Percentiles rank a stretch among this genome's conserved stretches.
These are phyloP conservation scores for Oceanites oceanicus DNA, from an alignment of 2,113 vertebrate species.

Conservation along the genomic window DNA sequence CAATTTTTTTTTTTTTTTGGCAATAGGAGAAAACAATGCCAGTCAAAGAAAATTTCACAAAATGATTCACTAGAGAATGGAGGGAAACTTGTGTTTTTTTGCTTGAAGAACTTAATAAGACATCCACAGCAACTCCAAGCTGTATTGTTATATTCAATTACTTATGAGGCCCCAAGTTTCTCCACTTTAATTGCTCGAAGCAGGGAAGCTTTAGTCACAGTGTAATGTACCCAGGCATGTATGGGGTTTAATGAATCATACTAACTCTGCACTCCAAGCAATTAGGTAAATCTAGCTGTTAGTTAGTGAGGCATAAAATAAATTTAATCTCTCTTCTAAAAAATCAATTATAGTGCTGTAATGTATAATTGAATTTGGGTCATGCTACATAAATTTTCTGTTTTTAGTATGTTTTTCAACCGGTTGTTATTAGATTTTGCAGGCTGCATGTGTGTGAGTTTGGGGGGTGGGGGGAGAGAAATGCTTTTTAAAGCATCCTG, in stretches of 20 bases:
- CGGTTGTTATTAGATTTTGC: constrained; percentile 62
- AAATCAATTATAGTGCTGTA: constrained; percentile 85
- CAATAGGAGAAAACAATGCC: neutral
- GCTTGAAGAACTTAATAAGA: constrained; percentile 62
- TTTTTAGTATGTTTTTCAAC: constrained; percentile 74
- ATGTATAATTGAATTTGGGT: constrained; percentile 84
- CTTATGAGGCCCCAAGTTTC: constrained; percentile 65
- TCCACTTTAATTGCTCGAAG: constrained; percentile 75
- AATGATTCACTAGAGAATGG: neutral
- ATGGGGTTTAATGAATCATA: constrained; percentile 82
- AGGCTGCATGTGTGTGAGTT: neutral
- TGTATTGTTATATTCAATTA: constrained; percentile 68
- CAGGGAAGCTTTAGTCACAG: constrained; percentile 77
- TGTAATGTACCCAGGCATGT: constrained; percentile 76
- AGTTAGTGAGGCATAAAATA: constrained; percentile 84
- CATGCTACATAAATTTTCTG: constrained; percentile 82
- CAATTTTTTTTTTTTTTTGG: neutral
- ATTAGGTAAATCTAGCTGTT: constrained; percentile 86
- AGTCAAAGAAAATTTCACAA: neutral
- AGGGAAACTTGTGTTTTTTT: neutral
- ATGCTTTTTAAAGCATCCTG: neutral
- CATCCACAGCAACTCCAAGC: constrained; percentile 65
- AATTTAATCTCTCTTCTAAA: constrained; percentile 85
- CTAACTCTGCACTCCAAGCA: constrained; percentile 80
- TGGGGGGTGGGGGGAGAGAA: fast-evolving